Base-by-base conservation (phyloP, 2,797 vertebrate species). In the Neosilurus mollespiculum region DNA sequence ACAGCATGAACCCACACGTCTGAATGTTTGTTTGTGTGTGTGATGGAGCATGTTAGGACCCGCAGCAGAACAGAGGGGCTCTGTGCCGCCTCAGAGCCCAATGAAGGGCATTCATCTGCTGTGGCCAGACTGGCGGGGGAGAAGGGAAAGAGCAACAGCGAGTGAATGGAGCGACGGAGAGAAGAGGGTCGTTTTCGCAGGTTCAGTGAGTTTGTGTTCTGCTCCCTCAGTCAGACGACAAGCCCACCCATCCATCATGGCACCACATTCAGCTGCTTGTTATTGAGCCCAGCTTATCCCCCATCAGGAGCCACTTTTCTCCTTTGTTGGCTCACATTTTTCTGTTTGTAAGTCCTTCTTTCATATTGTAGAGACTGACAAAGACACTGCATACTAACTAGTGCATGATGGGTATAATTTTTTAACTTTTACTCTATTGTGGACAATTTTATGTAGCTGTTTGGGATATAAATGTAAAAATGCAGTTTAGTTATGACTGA, bases 81-180 rank as follows among this genome's bases (percentile, higher is more conserved):
- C 93, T 93, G 93, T 94, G 90, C 75, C 20, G 37, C 37, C 43
- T 94, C 69, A 67, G 66, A 75, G 26, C 83, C 87, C 88, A 94
- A 92, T 93, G 92, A 91, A 90, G 87, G 87, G 86, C 90, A 94
- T 94, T 94, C 93, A 94, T 92, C 83, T 76, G 18, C 82, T 70
- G 64, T 4, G 24, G 37, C 73, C 64, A 51, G 71, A 51, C 81
- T 83, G 81, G 81, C 73, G 87, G 80, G 69, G 85, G 43, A 11
- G 64, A 82, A 86, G 87, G 82, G 89, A 86, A 88, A 83, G 83
- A 83, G 85, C 22, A 64, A 64, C 37, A 51, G 73, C 30, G 53
- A 70, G 83, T n/a, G 81, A 78, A n/a, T 34, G n/a, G 24, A 18
- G 30, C 77, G 61, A 7, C 34, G 7, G 30, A 30, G 20, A 71